phyloP scores from a whole-genome alignment of 2,888 invertebrate species.

The Stenotaenia linearis region DNA sequence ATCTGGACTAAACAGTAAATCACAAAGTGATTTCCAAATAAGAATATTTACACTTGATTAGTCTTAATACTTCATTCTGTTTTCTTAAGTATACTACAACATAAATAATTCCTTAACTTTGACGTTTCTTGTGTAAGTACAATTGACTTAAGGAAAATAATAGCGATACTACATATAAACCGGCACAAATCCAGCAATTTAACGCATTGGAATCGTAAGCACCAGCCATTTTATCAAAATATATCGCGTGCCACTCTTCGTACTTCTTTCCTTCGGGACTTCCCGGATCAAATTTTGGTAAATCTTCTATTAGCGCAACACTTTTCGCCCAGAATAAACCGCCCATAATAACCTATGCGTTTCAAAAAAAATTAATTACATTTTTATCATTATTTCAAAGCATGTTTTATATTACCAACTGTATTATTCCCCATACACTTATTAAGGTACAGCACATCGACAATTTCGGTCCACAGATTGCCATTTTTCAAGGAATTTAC shows the following conservation, averaged over 20 bases:
- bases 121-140: slow-evolving; percentile 27
- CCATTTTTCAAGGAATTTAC: slow-evolving; percentile 56
- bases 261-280: background rate
- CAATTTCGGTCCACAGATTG: slow-evolving; percentile 84
- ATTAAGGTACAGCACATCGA: slow-evolving; percentile 85
- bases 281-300: background rate
- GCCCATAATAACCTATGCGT: background rate
- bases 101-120: background rate
- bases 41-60: background rate
- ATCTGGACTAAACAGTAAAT: slow-evolving; percentile 13
- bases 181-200: slow-evolving; percentile 36
- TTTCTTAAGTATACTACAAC: too few species aligned
- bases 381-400: background rate
- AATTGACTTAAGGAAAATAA: slow-evolving; percentile 34
- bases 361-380: background rate
- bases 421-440: slow-evolving; percentile 90
- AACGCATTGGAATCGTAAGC: slow-evolving; percentile 34
- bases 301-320: background rate
- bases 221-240: background rate
- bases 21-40: background rate
- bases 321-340: background rate
- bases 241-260: background rate
- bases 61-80: too few species aligned
- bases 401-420: slow-evolving; percentile 65
- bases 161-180: slow-evolving; percentile 30